phyloP scores from a whole-genome alignment of 2,888 invertebrate genomes.

The Tetranychus piercei region DNA sequence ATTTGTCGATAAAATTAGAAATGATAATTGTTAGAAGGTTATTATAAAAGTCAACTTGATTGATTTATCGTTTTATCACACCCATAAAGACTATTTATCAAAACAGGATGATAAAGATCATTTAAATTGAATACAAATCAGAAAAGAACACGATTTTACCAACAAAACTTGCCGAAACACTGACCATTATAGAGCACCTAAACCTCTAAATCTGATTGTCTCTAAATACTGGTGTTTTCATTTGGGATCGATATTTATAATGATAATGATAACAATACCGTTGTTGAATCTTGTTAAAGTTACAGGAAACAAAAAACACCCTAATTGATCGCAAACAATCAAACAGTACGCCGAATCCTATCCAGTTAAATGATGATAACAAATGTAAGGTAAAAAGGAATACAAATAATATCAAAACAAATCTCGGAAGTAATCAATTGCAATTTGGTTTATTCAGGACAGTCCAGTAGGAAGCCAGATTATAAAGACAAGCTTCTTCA shows the following conservation, averaged over 20 bases:
- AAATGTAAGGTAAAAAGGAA: not conserved
- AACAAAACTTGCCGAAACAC: not conserved
- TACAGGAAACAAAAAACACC: not conserved
- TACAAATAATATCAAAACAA: not conserved
- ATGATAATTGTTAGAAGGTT: no score
- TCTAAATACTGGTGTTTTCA: not conserved
- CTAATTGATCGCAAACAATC: not conserved
- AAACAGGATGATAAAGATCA: not conserved
- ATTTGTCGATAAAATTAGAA: no score
- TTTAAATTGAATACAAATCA: not conserved
- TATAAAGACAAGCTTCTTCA: not conserved
- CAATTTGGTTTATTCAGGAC: not conserved
- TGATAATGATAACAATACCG: not conserved
- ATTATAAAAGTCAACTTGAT: not conserved
- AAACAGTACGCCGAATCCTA: not conserved
- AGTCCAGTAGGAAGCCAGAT: not conserved
- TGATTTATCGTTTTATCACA: not conserved
- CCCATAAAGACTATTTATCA: not conserved
- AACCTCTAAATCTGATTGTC: no score
- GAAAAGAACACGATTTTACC: not conserved
- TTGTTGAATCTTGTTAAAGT: not conserved
- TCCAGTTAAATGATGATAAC: not conserved
- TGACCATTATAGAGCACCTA: no score
- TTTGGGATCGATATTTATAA: not conserved
- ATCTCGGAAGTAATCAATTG: not conserved